phyloP scores from a whole-genome alignment of 64 coral and sea anemone species.

The Actinia equina region DNA sequence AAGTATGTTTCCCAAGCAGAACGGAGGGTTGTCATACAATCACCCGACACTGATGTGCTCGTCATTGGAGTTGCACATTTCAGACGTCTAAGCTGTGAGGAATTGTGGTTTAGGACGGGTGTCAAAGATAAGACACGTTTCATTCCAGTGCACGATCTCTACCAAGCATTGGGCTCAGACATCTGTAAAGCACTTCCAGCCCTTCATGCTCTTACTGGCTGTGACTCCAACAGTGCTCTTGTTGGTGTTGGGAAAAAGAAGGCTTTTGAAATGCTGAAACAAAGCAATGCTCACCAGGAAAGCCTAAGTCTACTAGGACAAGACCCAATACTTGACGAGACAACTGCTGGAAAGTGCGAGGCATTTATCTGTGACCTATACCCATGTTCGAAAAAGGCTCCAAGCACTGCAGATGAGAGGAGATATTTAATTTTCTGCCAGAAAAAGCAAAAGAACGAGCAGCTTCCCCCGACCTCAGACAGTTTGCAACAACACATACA shows the following conservation, averaged over 20 bases:
- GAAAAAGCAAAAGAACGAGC: slow-evolving; percentile 7
- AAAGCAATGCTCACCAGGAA: slow-evolving; percentile 21
- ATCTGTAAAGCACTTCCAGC: neutral
- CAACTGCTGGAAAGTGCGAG: slow-evolving; percentile 10
- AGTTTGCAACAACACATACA: slow-evolving; percentile 19
- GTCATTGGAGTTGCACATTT: neutral
- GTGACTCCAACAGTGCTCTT: slow-evolving; percentile 2
- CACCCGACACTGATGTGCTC: slow-evolving; percentile 28
- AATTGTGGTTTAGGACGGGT: slow-evolving; percentile 15
- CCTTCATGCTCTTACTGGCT: slow-evolving; percentile 23
- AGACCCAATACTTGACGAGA: neutral
- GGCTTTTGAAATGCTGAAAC: neutral
- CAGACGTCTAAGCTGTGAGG: neutral
- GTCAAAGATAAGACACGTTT: neutral
- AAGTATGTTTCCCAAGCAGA: neutral
- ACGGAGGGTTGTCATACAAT: slow-evolving; percentile 7
- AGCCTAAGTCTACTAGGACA: neutral
- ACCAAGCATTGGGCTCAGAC: neutral
- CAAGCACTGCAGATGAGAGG: slow-evolving; percentile 2
- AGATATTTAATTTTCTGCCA: slow-evolving; percentile 35
- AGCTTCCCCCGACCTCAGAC: slow-evolving; percentile 28
- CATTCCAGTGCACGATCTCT: slow-evolving; percentile 23
- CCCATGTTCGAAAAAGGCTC: neutral
- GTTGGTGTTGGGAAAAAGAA: slow-evolving; percentile 24
- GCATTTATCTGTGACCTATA: slow-evolving; percentile 26